A percentile compares a stretch with the other conserved stretches of the same genome.
Evolutionary conservation across 2,797 vertebrate genomes (phyloP).

Genomic region (Steatocranus sp.): DNA sequence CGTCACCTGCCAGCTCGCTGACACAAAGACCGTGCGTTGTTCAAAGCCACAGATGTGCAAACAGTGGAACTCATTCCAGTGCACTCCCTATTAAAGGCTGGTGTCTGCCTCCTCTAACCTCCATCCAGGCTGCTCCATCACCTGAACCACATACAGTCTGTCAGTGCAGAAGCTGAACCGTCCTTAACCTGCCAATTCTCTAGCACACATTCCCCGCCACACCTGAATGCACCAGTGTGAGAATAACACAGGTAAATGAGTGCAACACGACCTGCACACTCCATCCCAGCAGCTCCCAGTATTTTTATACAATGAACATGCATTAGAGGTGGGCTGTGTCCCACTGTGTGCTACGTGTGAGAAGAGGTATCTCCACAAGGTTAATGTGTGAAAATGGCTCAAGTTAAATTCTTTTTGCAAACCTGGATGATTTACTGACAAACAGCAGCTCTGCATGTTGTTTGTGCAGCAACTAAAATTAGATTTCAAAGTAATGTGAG

Average conservation of each 20-base stretch:
- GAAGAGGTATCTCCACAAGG: neutral
- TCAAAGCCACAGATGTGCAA: neutral
- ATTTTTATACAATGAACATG: neutral
- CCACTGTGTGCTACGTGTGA: neutral
- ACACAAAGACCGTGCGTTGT: neutral
- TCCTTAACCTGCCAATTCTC: neutral
- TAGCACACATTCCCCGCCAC: no score
- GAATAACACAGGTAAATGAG: neutral
- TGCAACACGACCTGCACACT: neutral
- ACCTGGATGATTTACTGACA: neutral
- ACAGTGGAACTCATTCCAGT: neutral
- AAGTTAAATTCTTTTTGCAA: neutral
- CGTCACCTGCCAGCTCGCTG: neutral
- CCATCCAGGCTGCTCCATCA: neutral
- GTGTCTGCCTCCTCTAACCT: neutral
- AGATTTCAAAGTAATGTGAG: neutral
- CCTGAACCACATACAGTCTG: neutral
- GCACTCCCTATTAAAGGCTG: neutral
- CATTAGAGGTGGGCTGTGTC: fast-evolving
- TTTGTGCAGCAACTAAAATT: neutral
- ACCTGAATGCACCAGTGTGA: neutral
- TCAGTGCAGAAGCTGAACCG: neutral
- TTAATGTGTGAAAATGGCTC: neutral
- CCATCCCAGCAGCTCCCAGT: neutral
- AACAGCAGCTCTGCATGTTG: neutral